Evolutionary conservation across 2,113 vertebrate species (phyloP), one percentile per base, ranked within the genome.

Genomic region (Notechis scutatus): DNA sequence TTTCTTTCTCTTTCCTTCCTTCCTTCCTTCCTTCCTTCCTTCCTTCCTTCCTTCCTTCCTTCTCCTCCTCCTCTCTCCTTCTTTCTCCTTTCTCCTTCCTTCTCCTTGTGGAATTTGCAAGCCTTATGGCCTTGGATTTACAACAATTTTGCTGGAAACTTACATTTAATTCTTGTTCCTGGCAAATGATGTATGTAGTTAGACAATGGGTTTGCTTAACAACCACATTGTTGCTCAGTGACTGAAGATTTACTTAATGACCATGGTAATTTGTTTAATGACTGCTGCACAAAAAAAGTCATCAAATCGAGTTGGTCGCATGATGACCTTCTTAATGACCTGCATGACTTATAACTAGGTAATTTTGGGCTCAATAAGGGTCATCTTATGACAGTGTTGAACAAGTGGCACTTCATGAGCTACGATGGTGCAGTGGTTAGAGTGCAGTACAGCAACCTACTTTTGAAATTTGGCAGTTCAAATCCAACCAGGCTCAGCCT

Each of bases 1-100:
- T 0, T 6, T 6, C 6, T 7, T 5, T n/a, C n/a, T 4, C 47
- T 0, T 50, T 50, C 47, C 1, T 9, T 50, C 47, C 1, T 50
- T 50, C 47, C 47, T 47, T 47, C 47, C 47, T 47, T 47, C 47
- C 47, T 47, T 47, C 45, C 45, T 47, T 47, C 45, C 45, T 47
- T 47, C 45, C 45, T 55, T 55, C 54, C 5, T 21, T 5, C 45
- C 45, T 47, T 47, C 45, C 45, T 47, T 47, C 45, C 45, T 55
- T 55, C 54, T 4, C 47, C 1, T 50, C 42, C 42, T 50, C 47
- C 1, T 9, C 3, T 42, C 42, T 50, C 47, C 1, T 50, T 50
- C 47, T 5, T 47, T 47, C 47, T 3, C 42, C 42, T 42, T 42
- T 21, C 20, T 20, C 5, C 52, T 52, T 52, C 52, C 52, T 2